Percentiles rank a stretch among this genome's conserved stretches.
These are phyloP conservation scores for Trissolcus japonicus DNA, from an alignment of 2,888 invertebrate species.

Conservation along the genomic window DNA sequence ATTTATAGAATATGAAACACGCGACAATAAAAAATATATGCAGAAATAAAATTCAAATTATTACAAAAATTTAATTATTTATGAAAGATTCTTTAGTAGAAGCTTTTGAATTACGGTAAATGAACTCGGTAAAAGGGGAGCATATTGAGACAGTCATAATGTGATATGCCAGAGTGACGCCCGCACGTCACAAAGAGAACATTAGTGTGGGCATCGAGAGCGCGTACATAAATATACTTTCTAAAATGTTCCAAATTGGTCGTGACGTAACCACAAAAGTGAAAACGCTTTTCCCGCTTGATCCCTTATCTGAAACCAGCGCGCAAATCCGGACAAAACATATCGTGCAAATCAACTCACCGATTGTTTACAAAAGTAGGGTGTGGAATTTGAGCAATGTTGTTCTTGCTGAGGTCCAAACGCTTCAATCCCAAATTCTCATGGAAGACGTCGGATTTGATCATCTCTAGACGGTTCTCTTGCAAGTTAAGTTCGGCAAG, in stretches of 20 bases:
- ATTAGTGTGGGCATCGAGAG: conserved; percentile 63
- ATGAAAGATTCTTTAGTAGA: background rate
- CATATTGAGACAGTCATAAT: conserved; percentile 9
- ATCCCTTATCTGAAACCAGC: conserved; percentile 13
- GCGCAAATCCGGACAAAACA: conserved; percentile 39
- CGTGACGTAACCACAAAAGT: conserved; percentile 67
- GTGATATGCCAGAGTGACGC: conserved; percentile 63
- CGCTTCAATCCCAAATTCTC: conserved; percentile 81
- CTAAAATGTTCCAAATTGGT: conserved; percentile 68
- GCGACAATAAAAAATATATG: background rate
- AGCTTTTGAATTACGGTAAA: background rate
- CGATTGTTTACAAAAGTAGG: conserved; percentile 79
- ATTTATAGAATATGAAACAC: background rate
- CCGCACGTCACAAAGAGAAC: conserved; percentile 58
- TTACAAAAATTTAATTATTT: background rate
- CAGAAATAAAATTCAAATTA: background rate
- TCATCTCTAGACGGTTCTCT: conserved; percentile 85
- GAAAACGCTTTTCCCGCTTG: conserved; percentile 67
- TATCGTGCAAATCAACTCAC: conserved; percentile 61
- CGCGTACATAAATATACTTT: conserved; percentile 63
- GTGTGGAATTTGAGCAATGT: conserved; percentile 82
- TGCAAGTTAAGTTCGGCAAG: conserved; percentile 85
- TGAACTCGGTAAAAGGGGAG: conserved; percentile 9
- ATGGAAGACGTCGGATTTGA: conserved; percentile 83
- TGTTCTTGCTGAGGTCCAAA: conserved; percentile 86